Evolutionary conservation across 2,797 vertebrate genomes (phyloP).

Genomic region (Morus bassanus): DNA sequence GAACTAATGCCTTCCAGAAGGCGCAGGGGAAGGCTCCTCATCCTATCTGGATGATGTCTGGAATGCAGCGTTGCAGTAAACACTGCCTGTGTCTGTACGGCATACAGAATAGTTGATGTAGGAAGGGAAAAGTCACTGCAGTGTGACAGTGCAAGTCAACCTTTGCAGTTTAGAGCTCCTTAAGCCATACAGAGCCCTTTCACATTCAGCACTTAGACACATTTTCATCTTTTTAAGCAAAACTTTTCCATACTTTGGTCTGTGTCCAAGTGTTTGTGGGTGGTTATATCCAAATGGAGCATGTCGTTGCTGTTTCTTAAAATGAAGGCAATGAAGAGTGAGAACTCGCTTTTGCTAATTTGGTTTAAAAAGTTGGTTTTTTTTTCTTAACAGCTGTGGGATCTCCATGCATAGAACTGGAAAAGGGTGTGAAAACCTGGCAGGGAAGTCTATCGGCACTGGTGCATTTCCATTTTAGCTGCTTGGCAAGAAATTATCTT

Average conservation of each 20-base stretch:
- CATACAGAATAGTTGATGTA: not conserved
- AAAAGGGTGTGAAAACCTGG: not conserved
- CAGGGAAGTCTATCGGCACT: not conserved
- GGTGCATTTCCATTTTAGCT: not conserved
- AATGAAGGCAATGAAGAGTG: not conserved
- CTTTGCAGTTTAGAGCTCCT: not conserved
- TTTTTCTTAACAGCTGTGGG: not conserved
- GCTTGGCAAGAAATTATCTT: not conserved
- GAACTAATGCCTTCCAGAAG: constrained; percentile 63
- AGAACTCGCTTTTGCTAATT: not conserved
- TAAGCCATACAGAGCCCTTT: not conserved
- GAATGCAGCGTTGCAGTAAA: not conserved
- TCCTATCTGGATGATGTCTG: not conserved
- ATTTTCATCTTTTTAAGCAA: not conserved
- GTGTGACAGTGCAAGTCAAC: not conserved
- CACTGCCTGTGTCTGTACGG: not conserved
- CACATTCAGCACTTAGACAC: not conserved
- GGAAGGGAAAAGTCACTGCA: not conserved
- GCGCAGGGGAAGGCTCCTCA: not conserved
- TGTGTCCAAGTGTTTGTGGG: not conserved
- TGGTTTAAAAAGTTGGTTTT: not conserved
- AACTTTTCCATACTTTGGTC: not conserved
- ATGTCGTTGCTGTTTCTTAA: not conserved
- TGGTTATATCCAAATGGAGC: not conserved
- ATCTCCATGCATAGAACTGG: not conserved